Conservation (phyloP, 2,113 vertebrate species). For the Pan paniscus region DNA sequence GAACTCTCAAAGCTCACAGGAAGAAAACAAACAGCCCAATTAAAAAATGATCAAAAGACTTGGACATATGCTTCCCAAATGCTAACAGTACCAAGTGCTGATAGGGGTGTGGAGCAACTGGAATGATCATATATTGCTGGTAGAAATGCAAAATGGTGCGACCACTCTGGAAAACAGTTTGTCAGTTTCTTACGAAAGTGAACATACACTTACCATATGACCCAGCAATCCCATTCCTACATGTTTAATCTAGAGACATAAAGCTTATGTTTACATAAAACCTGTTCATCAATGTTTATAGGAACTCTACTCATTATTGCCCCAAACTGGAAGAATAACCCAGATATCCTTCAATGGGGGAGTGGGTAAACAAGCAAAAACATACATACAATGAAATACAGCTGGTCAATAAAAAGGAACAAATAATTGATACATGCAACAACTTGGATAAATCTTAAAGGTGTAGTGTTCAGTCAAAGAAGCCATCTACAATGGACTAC, state of each 20-base stretch:
- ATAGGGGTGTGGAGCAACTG: neutral
- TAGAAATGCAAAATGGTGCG: neutral
- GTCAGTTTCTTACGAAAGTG: neutral
- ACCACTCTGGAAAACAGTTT: neutral
- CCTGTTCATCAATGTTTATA: neutral
- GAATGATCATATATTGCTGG: neutral
- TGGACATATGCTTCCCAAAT: neutral
- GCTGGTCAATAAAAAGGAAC: neutral
- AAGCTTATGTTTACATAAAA: neutral
- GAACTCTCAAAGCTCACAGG: neutral
- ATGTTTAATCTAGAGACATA: conserved; percentile 12
- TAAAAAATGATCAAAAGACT: neutral
- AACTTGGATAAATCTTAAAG: neutral
- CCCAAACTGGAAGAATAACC: neutral
- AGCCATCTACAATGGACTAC: neutral
- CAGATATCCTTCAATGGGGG: neutral
- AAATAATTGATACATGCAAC: neutral
- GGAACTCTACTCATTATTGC: neutral
- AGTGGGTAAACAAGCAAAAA: neutral
- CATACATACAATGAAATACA: neutral
- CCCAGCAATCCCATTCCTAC: conserved; percentile 13
- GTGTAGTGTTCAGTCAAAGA: neutral
- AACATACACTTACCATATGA: neutral
- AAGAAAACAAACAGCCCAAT: neutral
- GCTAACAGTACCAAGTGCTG: neutral